These are phyloP conservation scores for Drosophila neutralis DNA, from an alignment of 2,888 invertebrate species.

Conservation along the genomic window DNA sequence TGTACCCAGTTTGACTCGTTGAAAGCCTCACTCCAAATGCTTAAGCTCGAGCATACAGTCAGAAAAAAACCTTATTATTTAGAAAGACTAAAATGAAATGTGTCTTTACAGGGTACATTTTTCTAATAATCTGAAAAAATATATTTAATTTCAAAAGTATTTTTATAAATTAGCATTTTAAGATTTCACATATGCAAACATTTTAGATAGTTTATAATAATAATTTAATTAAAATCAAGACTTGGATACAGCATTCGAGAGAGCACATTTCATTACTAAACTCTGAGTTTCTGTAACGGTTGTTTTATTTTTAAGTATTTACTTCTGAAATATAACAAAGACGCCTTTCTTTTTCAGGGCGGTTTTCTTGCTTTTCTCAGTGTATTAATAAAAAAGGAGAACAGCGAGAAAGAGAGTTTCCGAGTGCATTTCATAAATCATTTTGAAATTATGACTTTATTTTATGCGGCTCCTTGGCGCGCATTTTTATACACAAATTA, in stretches of 20 bases:
- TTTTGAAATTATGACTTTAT: conserved; percentile 77
- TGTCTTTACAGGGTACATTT: background rate
- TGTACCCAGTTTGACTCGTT: background rate
- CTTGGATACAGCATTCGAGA: background rate
- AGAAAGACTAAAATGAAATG: background rate
- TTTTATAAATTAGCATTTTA: background rate
- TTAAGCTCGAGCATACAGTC: background rate
- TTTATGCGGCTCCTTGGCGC: conserved; percentile 61
- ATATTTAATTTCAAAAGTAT: background rate
- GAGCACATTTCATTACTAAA: background rate
- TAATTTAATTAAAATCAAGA: background rate
- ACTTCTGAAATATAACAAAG: background rate
- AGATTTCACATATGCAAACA: background rate
- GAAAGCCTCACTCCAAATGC: background rate
- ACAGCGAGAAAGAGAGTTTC: conserved; percentile 33
- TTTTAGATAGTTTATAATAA: background rate
- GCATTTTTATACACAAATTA: conserved; percentile 74
- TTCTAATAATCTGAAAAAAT: background rate
- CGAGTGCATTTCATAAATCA: conserved; percentile 72
- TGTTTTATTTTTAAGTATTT: background rate
- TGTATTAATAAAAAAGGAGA: conserved; percentile 13
- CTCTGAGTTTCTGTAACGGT: background rate
- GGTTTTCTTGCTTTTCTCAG: background rate
- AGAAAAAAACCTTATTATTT: background rate
- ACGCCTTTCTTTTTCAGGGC: accelerated